A percentile compares a stretch with the other conserved stretches of the same genome.
Evolutionary conservation across 2,888 invertebrate species (phyloP).

Genomic region (Stenodema calcarata): DNA sequence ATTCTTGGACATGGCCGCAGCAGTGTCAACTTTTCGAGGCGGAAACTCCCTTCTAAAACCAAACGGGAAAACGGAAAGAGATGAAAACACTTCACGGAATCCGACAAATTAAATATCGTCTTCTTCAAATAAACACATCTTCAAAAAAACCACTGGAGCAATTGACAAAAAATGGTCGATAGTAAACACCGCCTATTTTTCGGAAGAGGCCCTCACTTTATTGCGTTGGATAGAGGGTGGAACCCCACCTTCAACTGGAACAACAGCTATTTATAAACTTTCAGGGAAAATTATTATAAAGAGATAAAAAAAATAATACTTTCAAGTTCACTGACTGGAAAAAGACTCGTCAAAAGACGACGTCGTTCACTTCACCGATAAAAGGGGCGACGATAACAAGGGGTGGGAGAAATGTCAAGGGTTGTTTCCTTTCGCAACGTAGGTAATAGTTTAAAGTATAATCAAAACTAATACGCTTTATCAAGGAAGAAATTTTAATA

Average conservation of each 20-base stretch:
- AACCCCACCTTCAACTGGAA: background rate
- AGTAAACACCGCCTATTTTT: background rate
- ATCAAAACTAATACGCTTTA: too few relatives aligned
- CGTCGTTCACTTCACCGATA: background rate
- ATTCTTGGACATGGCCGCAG: conserved; percentile 79
- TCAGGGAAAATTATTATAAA: background rate
- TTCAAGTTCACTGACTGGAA: background rate
- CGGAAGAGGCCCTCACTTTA: background rate
- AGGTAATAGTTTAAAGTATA: too few relatives aligned
- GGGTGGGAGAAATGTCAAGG: background rate
- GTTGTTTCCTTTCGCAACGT: too few relatives aligned
- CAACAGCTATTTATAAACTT: background rate
- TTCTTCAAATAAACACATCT: background rate
- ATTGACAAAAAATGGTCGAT: too few relatives aligned
- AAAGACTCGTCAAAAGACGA: background rate
- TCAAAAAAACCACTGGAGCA: background rate
- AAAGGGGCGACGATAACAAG: background rate
- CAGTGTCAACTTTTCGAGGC: background rate
- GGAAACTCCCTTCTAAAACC: background rate
- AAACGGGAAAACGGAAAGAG: background rate
- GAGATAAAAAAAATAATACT: background rate
- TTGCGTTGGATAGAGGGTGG: background rate
- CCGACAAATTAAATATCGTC: background rate
- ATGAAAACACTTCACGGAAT: background rate
- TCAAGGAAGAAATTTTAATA: too few relatives aligned